phyloP scores from a whole-genome alignment of 2,888 invertebrate genomes.

The Esperia sulphurella region DNA sequence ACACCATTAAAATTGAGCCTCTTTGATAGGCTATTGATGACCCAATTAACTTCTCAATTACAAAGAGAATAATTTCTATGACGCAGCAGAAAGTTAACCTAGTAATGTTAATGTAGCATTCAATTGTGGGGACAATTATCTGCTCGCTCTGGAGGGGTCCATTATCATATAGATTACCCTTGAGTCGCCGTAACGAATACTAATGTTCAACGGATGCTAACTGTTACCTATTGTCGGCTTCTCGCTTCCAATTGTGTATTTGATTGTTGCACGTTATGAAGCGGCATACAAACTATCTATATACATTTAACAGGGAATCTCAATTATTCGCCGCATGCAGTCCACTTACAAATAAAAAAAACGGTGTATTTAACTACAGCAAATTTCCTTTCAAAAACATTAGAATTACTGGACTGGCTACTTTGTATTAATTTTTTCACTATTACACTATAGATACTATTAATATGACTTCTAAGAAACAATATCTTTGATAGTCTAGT shows the following conservation, averaged over 20 bases:
- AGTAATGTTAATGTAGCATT: conserved; percentile 10
- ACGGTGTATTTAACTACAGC: no score
- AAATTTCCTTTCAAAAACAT: no score
- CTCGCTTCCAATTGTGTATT: conserved; percentile 1
- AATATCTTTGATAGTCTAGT: no score
- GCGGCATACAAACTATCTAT: no score
- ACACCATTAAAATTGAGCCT: background rate
- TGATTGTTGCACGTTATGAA: background rate
- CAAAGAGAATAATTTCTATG: background rate
- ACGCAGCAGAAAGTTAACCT: background rate
- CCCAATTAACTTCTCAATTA: background rate
- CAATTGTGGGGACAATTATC: conserved; percentile 13
- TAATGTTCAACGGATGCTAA: conserved; percentile 5
- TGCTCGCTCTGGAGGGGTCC: conserved; percentile 8
- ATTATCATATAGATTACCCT: conserved; percentile 15
- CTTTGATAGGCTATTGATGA: background rate
- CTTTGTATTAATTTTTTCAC: no score
- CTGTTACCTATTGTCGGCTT: conserved; percentile 7
- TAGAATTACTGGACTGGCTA: no score
- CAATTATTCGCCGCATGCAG: no score
- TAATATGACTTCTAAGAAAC: no score
- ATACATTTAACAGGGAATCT: no score
- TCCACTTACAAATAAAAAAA: no score
- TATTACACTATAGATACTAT: no score
- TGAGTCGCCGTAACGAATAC: conserved; percentile 12